Percentiles rank a stretch among this genome's conserved stretches.
These are phyloP conservation scores for Apostichopus californicus DNA, from an alignment of 35 echinoderm and acorn worm species.

Conservation along the genomic window DNA sequence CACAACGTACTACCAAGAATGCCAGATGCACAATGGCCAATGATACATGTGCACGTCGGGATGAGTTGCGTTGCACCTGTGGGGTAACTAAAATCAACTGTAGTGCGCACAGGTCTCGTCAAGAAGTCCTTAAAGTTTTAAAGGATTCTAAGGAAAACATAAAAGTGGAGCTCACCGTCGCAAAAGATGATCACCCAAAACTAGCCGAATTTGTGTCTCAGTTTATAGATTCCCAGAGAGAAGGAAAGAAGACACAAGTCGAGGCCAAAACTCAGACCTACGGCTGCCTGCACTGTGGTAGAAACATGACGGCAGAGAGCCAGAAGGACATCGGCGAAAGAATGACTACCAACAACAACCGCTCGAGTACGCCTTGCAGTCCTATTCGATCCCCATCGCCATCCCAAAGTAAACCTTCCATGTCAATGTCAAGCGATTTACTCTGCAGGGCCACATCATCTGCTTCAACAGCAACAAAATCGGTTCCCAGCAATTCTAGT, in stretches of 20 bases:
- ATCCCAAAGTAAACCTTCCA: background rate
- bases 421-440: constrained; percentile 11
- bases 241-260: background rate
- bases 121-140: constrained; percentile 40
- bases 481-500: background rate
- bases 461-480: background rate
- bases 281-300: constrained; percentile 15
- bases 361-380: constrained; percentile 33
- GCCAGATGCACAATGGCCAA: background rate
- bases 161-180: constrained; percentile 13
- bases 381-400: constrained; percentile 26
- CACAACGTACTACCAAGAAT: background rate
- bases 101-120: background rate
- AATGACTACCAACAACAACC: constrained; percentile 34
- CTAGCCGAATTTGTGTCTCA: constrained; percentile 37
- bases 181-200: constrained; percentile 16
- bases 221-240: constrained; percentile 26
- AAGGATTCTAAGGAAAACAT: constrained; percentile 45
- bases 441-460: background rate
- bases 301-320: background rate
- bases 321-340: background rate
- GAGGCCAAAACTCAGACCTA: background rate
- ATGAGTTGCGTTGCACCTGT: background rate
- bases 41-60: background rate
- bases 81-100: background rate